Conservation (phyloP, 1,140 invertebrate genomes). For the Platorchestia sp. region DNA sequence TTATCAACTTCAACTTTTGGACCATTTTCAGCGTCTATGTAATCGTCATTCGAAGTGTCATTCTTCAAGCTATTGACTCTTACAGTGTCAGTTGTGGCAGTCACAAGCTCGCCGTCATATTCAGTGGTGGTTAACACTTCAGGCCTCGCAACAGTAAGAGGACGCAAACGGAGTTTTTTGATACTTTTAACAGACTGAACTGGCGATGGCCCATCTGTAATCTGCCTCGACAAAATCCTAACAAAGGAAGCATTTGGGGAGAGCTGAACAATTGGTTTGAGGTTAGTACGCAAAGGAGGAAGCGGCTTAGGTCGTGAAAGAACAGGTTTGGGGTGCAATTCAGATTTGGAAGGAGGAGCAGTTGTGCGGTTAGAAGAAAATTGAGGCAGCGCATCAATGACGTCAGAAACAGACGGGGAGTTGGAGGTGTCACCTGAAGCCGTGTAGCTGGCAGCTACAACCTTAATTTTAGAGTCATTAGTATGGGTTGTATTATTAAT, state of each 20-base stretch:
- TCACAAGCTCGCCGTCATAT: background rate
- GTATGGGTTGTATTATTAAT: constrained; percentile 37
- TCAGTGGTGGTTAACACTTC: background rate
- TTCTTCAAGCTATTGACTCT: background rate
- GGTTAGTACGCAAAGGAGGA: constrained; percentile 41
- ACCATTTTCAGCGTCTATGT: background rate
- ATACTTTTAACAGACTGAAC: constrained; percentile 47
- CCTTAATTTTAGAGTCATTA: constrained; percentile 43
- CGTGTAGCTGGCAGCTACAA: constrained; percentile 45
- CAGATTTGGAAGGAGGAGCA: constrained; percentile 27
- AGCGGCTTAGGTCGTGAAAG: constrained; percentile 9
- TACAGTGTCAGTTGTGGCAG: background rate
- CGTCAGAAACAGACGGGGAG: constrained; percentile 17
- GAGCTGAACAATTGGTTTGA: constrained; percentile 46
- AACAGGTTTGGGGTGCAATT: constrained; percentile 19
- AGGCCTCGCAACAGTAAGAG: constrained; percentile 4
- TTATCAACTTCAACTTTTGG: constrained; percentile 18
- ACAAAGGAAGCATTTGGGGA: constrained; percentile 46
- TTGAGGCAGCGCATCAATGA: constrained; percentile 29
- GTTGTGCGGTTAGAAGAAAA: constrained; percentile 48
- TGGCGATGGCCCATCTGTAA: constrained; percentile 27
- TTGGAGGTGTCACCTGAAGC: constrained; percentile 44
- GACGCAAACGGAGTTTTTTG: constrained; percentile 1
- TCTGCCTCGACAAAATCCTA: constrained; percentile 36
- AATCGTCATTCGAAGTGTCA: background rate